Evolutionary conservation across 1,140 invertebrate species (phyloP).

Genomic region (Macrobrachium rosenbergii): DNA sequence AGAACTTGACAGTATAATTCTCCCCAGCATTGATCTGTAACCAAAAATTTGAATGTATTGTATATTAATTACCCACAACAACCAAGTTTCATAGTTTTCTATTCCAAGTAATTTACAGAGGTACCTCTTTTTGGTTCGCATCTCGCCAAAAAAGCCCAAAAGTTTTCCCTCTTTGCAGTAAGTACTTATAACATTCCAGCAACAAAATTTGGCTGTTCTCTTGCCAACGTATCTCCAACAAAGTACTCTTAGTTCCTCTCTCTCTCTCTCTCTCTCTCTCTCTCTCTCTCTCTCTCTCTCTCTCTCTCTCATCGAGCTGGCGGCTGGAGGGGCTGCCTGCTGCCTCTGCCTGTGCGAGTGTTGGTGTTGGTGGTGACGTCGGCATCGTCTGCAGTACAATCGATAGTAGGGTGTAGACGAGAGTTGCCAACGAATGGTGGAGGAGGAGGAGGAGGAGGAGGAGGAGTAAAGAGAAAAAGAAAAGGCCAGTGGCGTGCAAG

Average conservation of each 20-base stretch:
- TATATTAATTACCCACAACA: too few relatives aligned
- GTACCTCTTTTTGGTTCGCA: too few relatives aligned
- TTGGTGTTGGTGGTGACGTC: constrained; percentile 9
- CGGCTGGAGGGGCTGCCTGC: not conserved
- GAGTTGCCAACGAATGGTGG: constrained; percentile 42
- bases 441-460: not conserved
- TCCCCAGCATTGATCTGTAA: too few relatives aligned
- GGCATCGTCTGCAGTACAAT: constrained; percentile 56
- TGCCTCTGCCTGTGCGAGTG: not conserved
- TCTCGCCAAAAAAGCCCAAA: too few relatives aligned
- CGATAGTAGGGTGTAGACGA: constrained; percentile 55
- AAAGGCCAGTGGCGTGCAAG: not conserved
- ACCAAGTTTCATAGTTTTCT: too few relatives aligned
- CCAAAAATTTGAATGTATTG: too few relatives aligned
- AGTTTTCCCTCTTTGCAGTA: too few relatives aligned
- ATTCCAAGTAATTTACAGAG: too few relatives aligned
- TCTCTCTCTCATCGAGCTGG: not conserved
- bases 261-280: constrained; percentile 6
- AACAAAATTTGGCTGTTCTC: not conserved
- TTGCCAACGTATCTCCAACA: not conserved
- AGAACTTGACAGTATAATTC: too few relatives aligned
- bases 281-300: constrained; percentile 1
- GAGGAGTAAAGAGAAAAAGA: not conserved
- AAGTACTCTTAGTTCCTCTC: not conserved
- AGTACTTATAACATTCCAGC: too few relatives aligned